Base-by-base conservation (phyloP, 2,888 invertebrate species). In the Dasysyrphus tricinctus region DNA sequence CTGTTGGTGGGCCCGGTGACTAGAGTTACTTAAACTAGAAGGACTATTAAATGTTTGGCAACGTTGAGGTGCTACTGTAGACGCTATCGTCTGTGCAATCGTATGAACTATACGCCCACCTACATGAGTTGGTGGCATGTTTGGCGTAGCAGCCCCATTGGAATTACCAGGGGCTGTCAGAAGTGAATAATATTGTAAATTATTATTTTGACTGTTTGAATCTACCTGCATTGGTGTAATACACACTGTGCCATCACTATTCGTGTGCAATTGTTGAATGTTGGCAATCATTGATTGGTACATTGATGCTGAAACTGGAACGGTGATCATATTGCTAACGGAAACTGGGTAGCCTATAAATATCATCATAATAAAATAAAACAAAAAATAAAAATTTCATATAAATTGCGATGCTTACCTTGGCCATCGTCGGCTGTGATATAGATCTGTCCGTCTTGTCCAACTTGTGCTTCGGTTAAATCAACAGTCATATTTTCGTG, bases 211-310 rank as follows among this genome's bases (percentile, higher is more conserved):
- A 81, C 84, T 86, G 77, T 88, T 88, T 88, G 90, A 90, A 91
- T 92, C 95, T 93, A 97, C 97, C 95, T 97, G 96, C 93, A 97
- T 96, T 89, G 96, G 97, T 85, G 96, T 95, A 82, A 97, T 95
- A 93, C 97, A 97, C 90, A 97, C 96, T 61, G 95, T 95, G 90
- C 96, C 97, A 92, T 97, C 97, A 89, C 94, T 94, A 89, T 94
- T 94, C 69, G 94, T 94, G 90, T 95, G 95, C 89, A 96, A 94
- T 91, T 95, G 95, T 92, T 97, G 96, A 92, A 97, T 97, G 92
- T 97, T 97, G 76, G 98, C 97, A 91, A 98, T 97, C 94, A 98
- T 98, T 82, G 97, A 97, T 93, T 98, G 98, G 94, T 98, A 98
- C 96, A 98, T 97, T 87, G 97, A 97, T 80, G 97, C 97, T 56